Evolutionary conservation across 2,797 vertebrate genomes (phyloP), one percentile per base, ranked within the genome.

Genomic region (Limosa lapponica): DNA sequence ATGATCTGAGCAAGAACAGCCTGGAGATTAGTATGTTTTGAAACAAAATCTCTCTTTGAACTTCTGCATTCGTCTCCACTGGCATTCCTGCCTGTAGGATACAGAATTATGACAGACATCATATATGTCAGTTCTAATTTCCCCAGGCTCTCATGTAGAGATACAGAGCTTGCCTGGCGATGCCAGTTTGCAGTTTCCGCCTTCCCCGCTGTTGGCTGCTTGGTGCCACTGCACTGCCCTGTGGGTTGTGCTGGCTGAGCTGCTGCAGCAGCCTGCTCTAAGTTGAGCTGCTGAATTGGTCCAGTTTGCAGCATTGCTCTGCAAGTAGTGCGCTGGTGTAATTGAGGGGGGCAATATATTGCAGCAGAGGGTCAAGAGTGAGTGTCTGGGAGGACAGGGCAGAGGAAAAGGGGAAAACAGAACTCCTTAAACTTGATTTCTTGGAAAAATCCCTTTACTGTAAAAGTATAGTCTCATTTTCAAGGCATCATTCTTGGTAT

Each of bases 11-110:
- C 24, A 14, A 52, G 8, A 83, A 41, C 67, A 78, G 65, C 70
- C 52, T 52, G 75, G 70, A 36, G 37, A 92, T 49, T 7, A 49
- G 58, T 28, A 39, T 58, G 81, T 79, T 92, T 75, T 89, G 92
- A 92, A 96, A 79, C 14, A 81, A 95, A 94, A 71, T 70, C 62
- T 90, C 83, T 90, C 65, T 74, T 85, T 94, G 66, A 75, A 61
- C 83, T 93, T 65, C 5, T 65, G 27, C 18, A 5, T 94, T 96
- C 80, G 24, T 67, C 66, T 93, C 28, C 4, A 46, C 36, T 93
- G 73, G 61, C 66, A 84, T 92, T 70, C 41, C 30, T 93, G 89
- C 66, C 95, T 2, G 2, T 39, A 87, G 95, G 90, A 24, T 43
- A 78, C 49, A 30, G 57, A 67, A 48, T 79, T 94, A 52, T 37